Percentiles rank a stretch among this genome's conserved stretches.
phyloP scores from a whole-genome alignment of 2,113 vertebrate species.

The Galbula dea region DNA sequence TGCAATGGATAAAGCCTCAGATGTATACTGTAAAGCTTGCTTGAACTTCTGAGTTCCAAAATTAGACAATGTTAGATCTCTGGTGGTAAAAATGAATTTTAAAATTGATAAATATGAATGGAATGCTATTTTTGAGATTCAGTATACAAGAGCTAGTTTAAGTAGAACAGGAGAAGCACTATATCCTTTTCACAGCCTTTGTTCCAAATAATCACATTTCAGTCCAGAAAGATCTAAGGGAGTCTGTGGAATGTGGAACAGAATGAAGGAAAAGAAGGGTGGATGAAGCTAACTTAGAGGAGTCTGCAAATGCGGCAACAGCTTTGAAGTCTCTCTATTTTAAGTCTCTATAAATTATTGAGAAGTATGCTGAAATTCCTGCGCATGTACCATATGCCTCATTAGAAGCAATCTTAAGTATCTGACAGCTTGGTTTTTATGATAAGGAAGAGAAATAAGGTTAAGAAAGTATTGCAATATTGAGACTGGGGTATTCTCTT shows the following conservation, averaged over 20 bases:
- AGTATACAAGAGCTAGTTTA: not conserved
- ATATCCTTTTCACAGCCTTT: not conserved
- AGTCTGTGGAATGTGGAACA: not conserved
- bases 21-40: not conserved
- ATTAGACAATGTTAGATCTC: not conserved
- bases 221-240: not conserved
- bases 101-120: not conserved
- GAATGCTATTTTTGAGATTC: slow-evolving; percentile 1
- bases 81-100: not conserved
- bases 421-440: not conserved
- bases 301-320: not conserved
- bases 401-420: not conserved
- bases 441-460: not conserved
- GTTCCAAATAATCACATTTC: slow-evolving; percentile 5
- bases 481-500: not conserved
- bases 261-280: not conserved
- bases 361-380: not conserved
- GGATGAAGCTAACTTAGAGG: not conserved
- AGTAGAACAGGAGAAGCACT: not conserved
- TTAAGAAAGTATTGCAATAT: not conserved
- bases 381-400: not conserved
- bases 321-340: slow-evolving; percentile 31
- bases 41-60: not conserved
- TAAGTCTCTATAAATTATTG: slow-evolving; percentile 35
- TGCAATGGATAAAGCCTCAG: not conserved